A percentile compares a stretch with the other conserved stretches of the same genome.
phyloP scores from a whole-genome alignment of 2,113 vertebrate species.

The Mellivora capensis region DNA sequence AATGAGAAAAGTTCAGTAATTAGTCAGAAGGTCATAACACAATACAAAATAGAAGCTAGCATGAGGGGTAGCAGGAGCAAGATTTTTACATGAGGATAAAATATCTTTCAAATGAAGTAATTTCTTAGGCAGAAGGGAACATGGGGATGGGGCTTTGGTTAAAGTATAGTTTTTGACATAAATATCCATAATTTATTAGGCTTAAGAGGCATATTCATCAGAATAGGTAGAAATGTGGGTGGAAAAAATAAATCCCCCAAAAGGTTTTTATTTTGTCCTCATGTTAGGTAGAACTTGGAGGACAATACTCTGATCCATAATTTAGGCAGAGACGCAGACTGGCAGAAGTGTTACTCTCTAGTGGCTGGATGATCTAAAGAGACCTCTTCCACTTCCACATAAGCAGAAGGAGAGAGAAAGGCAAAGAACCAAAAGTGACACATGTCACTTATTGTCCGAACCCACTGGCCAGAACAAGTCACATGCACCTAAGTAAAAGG shows the following conservation, averaged over 20 bases:
- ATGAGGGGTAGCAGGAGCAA: not conserved
- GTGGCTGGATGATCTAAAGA: not conserved
- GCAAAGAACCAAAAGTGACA: not conserved
- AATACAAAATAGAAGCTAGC: not conserved
- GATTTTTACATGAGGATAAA: not conserved
- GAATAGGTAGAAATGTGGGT: not conserved
- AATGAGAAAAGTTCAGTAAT: not conserved
- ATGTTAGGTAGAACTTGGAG: rapidly evolving
- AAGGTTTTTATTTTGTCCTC: not conserved
- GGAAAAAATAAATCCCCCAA: not conserved
- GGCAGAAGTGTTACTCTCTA: not conserved
- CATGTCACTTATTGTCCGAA: not conserved
- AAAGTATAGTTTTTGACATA: not conserved
- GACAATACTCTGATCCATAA: not conserved
- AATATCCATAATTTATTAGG: not conserved
- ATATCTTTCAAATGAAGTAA: not conserved
- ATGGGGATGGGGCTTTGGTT: not conserved
- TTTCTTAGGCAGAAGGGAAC: not conserved
- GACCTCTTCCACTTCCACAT: not conserved
- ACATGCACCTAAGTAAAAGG: not conserved
- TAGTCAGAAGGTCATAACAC: not conserved
- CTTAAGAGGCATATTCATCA: not conserved
- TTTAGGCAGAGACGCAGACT: rapidly evolving
- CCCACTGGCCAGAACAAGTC: not conserved
- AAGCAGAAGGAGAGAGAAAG: not conserved